These are phyloP conservation scores for Alexandromys oeconomus DNA, from an alignment of 2,797 vertebrate genomes.

Conservation along the genomic window DNA sequence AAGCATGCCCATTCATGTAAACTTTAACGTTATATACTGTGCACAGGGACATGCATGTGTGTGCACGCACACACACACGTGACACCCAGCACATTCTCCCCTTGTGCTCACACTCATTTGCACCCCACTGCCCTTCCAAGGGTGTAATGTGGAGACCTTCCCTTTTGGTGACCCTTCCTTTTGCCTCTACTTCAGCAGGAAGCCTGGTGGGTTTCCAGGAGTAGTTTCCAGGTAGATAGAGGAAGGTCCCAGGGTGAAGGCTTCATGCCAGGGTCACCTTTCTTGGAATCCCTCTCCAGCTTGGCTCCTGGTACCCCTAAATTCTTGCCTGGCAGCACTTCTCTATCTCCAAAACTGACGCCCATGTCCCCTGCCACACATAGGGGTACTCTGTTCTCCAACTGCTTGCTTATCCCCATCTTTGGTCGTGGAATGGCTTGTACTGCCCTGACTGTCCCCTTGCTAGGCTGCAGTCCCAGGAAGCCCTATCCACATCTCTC, in stretches of 20 bases:
- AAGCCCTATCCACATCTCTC: neutral
- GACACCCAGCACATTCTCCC: neutral
- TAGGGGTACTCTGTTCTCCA: accelerated
- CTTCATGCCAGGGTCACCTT: neutral
- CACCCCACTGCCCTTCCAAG: neutral
- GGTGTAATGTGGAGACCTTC: neutral
- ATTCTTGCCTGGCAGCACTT: neutral
- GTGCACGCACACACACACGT: neutral
- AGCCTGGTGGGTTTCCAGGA: accelerated
- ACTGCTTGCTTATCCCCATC: accelerated
- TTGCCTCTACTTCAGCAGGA: neutral
- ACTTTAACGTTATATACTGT: neutral
- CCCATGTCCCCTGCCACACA: too few species aligned
- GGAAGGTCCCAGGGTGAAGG: too few species aligned
- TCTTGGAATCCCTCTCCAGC: too few species aligned
- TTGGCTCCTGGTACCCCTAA: neutral
- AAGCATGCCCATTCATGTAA: neutral
- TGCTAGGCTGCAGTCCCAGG: too few species aligned
- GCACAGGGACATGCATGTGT: neutral
- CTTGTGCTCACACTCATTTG: neutral
- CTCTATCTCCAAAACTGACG: neutral
- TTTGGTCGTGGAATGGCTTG: accelerated
- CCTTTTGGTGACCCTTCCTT: neutral
- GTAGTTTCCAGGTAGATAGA: too few species aligned
- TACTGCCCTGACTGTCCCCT: neutral